phyloP scores from a whole-genome alignment of 1,140 invertebrate genomes.

The Neelides sp. region DNA sequence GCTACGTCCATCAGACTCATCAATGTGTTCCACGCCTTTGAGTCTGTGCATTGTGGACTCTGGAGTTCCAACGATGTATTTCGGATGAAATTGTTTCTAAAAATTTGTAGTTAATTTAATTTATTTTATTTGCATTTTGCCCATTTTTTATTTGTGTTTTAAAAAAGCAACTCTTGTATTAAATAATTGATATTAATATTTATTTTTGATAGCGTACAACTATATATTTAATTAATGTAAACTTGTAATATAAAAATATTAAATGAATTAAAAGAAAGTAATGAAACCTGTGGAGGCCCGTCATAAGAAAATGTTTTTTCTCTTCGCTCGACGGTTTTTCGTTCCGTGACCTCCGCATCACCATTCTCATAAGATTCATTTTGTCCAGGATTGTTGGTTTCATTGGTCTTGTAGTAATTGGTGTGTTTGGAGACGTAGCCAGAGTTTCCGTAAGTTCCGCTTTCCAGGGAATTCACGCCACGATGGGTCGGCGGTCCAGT shows the following conservation, averaged over 20 bases:
- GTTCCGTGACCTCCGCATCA: conserved; percentile 26
- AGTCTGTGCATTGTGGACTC: conserved; percentile 52
- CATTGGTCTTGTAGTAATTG: conserved; percentile 30
- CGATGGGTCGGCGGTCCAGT: conserved; percentile 13
- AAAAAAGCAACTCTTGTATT: conserved; percentile 32
- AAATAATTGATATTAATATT: conserved; percentile 33
- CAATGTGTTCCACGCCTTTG: conserved; percentile 45
- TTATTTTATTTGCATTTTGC: conserved; percentile 29
- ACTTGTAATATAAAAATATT: no score
- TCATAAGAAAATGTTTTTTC: conserved; percentile 26
- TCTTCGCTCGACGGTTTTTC: conserved; percentile 29
- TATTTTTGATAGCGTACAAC: not conserved
- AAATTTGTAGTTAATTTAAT: not conserved
- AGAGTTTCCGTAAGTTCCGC: conserved; percentile 18
- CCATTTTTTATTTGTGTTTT: conserved; percentile 34
- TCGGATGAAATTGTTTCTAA: conserved; percentile 29
- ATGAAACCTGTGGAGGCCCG: conserved; percentile 28
- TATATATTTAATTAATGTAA: conserved; percentile 28
- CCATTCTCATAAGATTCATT: conserved; percentile 29
- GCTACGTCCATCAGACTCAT: conserved; percentile 38
- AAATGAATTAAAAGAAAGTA: no score
- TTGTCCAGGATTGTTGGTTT: conserved; percentile 28
- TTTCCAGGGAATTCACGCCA: conserved; percentile 16
- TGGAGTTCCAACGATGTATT: conserved; percentile 36
- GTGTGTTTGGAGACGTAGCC: conserved; percentile 29